Evolutionary conservation across 2,797 vertebrate species (phyloP), one percentile per base, ranked within the genome.

Genomic region (Cryptoblepharus egeriae): DNA sequence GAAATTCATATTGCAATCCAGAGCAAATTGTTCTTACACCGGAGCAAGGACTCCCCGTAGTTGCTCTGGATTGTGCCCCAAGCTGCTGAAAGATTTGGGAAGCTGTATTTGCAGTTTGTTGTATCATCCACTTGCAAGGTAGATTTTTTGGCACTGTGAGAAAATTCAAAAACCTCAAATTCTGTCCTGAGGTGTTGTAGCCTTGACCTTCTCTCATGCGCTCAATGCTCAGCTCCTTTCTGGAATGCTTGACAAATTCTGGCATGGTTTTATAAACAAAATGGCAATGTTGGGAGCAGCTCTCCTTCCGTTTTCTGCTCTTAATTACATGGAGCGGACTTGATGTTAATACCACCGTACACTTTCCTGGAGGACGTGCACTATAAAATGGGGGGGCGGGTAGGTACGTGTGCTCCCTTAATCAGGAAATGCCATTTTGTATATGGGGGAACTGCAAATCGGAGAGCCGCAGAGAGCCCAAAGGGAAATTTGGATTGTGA

Each of bases 401-500:
- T 68, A 28, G 12, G 1, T 35, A 16, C 26, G 3, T 61, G 79
- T 9, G 1, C 84, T 88, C 70, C 68, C 58, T 84, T 82, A 79
- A 87, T 90, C 88, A 88, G 87, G 75, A 88, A 91, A 82, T 82
- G 79, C 84, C 91, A 67, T 84, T 92, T 70, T 76, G 82, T 88
- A 85, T 85, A 76, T 60, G 80, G 79, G 49, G n/a, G 87, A 81
- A 70, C 79, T 77, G 26, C 1, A 0, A 77, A 86, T 91, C 80
- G 80, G 84, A 92, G 90, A 80, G 63, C 77, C 77, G 30, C 74
- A 61, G 49, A 83, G 63, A 85, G 87, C 92, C 90, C 85, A 75
- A 83, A 92, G 90, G 88, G 80, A 88, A 88, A 84, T 61, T 60
- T 83, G 68, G 84, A 88, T 90, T 11, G 69, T 93, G 87, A 93